Evolutionary conservation across 2,888 invertebrate genomes (phyloP), one percentile per base, ranked within the genome.

Genomic region (Drosophila setosimentum): DNA sequence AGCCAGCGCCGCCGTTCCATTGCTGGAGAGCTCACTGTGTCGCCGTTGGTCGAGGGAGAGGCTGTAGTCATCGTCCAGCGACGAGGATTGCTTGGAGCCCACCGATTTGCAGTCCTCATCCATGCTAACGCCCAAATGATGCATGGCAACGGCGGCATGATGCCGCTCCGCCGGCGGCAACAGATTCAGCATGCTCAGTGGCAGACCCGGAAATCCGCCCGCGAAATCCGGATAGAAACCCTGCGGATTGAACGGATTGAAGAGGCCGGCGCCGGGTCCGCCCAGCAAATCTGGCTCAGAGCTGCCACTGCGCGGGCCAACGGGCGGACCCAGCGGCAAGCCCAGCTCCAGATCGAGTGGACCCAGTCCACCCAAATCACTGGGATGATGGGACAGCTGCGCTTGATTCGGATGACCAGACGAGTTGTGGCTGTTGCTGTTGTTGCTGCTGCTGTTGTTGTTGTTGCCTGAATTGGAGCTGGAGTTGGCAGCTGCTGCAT

Each of bases 201-300:
- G 97, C 91, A 97, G 95, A 3, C 93, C 93, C 0, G 97, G 97
- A 91, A 97, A 97, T 24, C 96, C 96, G 8, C 95, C 94, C 8
- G 96, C 94, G 89, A 97, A 97, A 90, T 97, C 97, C 11, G 97
- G 97, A 92, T 97, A 97, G 93, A 97, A 97, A 73, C 96, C 96
- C 51, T 89, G 87, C 83, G 96, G 96, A 80, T 96, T 95, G 92
- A 97, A 96, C 64, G 96, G 96, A 90, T 96, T 96, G 93, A 96
- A 96, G 86, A 96, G 94, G 2, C 45, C 16, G 2, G 95, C 95
- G 69, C 95, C 95, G 10, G 94, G 94, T 1, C 93, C 93, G 40
- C 95, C 95, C 78, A 95, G 93, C 88, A 96, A 93, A 87, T 95
- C 95, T 6, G 95, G 94, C 91, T 96, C 96, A 1, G 95, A 95